Evolutionary conservation across 2,888 invertebrate genomes (phyloP), one percentile per base, ranked within the genome.

Genomic region (Anagyrus pseudococci): DNA sequence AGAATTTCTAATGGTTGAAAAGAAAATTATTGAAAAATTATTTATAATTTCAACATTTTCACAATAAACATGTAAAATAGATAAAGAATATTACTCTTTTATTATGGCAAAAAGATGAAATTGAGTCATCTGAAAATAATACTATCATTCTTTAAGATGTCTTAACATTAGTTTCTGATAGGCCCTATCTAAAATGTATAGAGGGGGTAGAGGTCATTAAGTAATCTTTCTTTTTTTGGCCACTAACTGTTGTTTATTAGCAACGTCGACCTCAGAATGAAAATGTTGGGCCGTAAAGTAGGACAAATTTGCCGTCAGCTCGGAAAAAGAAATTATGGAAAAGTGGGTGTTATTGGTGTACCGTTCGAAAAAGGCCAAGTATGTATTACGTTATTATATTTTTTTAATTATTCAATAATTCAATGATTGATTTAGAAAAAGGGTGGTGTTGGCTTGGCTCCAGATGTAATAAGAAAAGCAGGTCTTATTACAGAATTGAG

Each of bases 341-440:
- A 84, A 81, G 85, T 92, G 49, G 92, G 92, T 43, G 84, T 93
- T 71, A 82, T 92, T 58, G 92, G 92, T n/a, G 91, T 92, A 37
- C 92, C 92, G 4, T 92, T 92, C 74, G 87, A 88, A 70, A 90
- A 90, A 74, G 92, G 92, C 0, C 92, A 92, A 80, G 82, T 82
- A 75, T n/a, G 43, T 46, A 13, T 20, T 15, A 29, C 13, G n/a
- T 29, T 48, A 4, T 8, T 41, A 1, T 19, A 19, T 3, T 49
- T 44, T 17, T 43, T 23, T 50, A 46, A 52, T 62, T 59, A n/a
- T n/a, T n/a, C n/a, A n/a, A n/a, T n/a, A 13, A 37, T 37, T 8
- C 10, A 37, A 15, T 8, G 29, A 13, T 2, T 37, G 33, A 13
- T 37, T 37, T 62, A 83, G 82, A 83, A 83, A 67, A 91, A 88